Evolutionary conservation across 1,140 invertebrate species (phyloP).

Genomic region (Drosophila sproati): DNA sequence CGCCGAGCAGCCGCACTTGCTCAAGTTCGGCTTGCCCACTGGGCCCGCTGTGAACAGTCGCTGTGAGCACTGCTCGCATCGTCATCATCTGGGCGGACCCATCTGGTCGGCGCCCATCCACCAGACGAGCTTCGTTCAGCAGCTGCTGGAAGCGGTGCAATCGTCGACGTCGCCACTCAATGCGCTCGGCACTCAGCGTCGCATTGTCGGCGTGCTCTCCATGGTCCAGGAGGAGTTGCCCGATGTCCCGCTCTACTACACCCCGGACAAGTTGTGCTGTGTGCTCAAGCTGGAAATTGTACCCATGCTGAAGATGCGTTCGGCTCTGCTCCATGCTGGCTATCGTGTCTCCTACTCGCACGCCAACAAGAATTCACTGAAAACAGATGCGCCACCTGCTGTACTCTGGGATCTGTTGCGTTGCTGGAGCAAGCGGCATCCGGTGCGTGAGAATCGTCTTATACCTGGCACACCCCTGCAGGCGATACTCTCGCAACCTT

Average conservation of each 20-base stretch:
- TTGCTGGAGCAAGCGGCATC: slow-evolving; percentile 90
- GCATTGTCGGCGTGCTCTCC: slow-evolving; percentile 90
- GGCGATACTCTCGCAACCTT: slow-evolving; percentile 86
- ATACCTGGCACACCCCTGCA: slow-evolving; percentile 86
- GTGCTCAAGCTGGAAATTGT: slow-evolving; percentile 88
- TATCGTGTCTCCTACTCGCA: slow-evolving; percentile 97
- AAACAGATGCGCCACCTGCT: slow-evolving; percentile 95
- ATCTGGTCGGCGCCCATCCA: slow-evolving; percentile 96
- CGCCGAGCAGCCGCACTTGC: slow-evolving; percentile 86
- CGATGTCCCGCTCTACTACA: slow-evolving; percentile 95
- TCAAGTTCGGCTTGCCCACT: slow-evolving; percentile 88
- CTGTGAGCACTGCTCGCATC: slow-evolving; percentile 92
- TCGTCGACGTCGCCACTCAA: slow-evolving; percentile 63
- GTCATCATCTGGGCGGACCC: slow-evolving; percentile 94
- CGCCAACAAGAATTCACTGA: slow-evolving; percentile 93
- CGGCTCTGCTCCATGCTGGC: slow-evolving; percentile 96
- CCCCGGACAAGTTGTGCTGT: slow-evolving; percentile 87
- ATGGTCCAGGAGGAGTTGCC: slow-evolving; percentile 92
- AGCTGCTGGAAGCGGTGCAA: slow-evolving; percentile 85
- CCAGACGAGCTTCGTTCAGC: slow-evolving; percentile 90
- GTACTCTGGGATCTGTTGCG: slow-evolving; percentile 97
- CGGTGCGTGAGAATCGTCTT: slow-evolving; percentile 86
- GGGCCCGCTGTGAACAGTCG: slow-evolving; percentile 88
- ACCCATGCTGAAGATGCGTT: slow-evolving; percentile 90
- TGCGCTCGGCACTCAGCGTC: slow-evolving; percentile 88